Conservation (phyloP, 2,113 vertebrate genomes). For the Pangasianodon hypophthalmus region DNA sequence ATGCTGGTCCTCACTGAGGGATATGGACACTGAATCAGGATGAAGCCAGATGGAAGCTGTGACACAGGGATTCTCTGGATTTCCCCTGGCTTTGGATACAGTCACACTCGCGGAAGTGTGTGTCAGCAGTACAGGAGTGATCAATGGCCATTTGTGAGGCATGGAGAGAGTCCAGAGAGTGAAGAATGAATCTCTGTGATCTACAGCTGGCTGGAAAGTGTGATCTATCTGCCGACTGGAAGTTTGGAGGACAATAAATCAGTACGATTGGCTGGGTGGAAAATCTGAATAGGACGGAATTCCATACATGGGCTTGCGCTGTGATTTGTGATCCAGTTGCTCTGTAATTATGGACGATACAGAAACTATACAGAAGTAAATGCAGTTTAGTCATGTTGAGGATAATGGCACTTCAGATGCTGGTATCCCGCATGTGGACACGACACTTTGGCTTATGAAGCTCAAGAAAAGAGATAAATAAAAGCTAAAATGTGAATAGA, state of each 20-base stretch:
- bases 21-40: conserved; percentile 29
- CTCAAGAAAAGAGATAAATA: conserved; percentile 14
- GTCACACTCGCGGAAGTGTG: conserved; percentile 31
- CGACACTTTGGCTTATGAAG: conserved; percentile 10
- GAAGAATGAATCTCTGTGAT: conserved; percentile 55
- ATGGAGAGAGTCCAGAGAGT: conserved; percentile 43
- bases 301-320: conserved; percentile 39
- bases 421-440: background rate
- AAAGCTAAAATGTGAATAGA: background rate
- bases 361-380: background rate
- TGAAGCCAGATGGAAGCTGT: conserved; percentile 37
- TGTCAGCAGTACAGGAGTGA: conserved; percentile 45
- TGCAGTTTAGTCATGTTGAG: background rate
- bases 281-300: conserved; percentile 51
- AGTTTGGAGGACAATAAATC: conserved; percentile 57
- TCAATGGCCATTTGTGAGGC: conserved; percentile 46
- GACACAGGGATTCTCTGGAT: conserved; percentile 44
- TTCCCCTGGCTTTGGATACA: conserved; percentile 27
- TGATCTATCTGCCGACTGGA: conserved; percentile 33
- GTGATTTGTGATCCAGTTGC: conserved; percentile 45
- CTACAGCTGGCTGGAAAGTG: conserved; percentile 43
- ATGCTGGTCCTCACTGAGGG: background rate
- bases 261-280: conserved; percentile 48
- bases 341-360: conserved; percentile 22
- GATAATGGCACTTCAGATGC: conserved; percentile 18